Evolutionary conservation across 1,140 invertebrate species (phyloP), one percentile per base, ranked within the genome.

Genomic region (Telenomus remus): DNA sequence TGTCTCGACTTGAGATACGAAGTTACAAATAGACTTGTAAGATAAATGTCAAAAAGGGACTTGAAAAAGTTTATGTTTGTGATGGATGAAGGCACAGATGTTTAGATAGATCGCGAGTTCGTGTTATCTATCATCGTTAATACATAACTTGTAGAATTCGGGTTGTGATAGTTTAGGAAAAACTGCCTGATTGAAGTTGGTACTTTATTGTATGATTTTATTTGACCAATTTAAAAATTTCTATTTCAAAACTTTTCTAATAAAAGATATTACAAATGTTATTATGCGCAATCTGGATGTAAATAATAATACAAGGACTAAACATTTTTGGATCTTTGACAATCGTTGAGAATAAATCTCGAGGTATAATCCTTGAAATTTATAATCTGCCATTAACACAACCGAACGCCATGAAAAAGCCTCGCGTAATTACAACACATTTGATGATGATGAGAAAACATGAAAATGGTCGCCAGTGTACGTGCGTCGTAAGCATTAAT

Each of bases 11-110:
- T 57, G 11, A 42, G 39, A 34, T 54, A 56, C 13, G 49, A 44
- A 63, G 59, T 72, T 63, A 77, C 68, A 63, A 77, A 72, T 68
- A 68, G 56, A 77, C 63, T 71, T 51, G 65, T 34, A 53, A 57
- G 68, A 72, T 68, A 54, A 68, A 77, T 63, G 51, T 64, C 46
- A 37, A 37, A 68, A 72, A 71, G 68, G 68, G 71, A 68, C 55
- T 43, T 14, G n/a, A 46, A 10, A 59, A 56, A 63, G 37, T 39
- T 9, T n/a, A 11, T 39, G 37, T n/a, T 9, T 9, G 37, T 77
- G 74, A 77, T 77, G 63, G 74, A 77, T 77, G 74, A 64, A 77
- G 74, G 74, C 68, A 77, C 74, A 72, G 63, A 72, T 72, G 66
- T 77, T 71, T 77, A 72, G 63, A 68, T 77, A 59, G 68, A 77